Evolutionary conservation across 2,888 invertebrate genomes (phyloP).

Genomic region (Cryptus viduatorius): DNA sequence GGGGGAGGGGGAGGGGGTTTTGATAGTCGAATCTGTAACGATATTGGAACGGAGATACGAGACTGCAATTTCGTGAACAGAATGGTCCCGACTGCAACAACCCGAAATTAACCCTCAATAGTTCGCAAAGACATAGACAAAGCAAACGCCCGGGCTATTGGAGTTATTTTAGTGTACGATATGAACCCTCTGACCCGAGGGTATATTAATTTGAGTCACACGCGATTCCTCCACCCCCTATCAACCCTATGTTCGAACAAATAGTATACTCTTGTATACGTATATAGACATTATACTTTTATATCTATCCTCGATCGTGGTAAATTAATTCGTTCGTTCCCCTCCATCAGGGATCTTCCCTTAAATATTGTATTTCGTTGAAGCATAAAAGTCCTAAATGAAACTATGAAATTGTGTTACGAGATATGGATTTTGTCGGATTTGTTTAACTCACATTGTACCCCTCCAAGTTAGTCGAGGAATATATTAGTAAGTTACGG

Average conservation of each 20-base stretch:
- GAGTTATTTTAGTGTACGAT: not conserved
- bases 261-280: not conserved
- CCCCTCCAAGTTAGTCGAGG: not conserved
- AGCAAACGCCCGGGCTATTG: not conserved
- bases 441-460: not conserved
- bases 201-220: conserved; percentile 39
- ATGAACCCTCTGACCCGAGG: not conserved
- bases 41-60: conserved; percentile 37
- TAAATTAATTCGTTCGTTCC: conserved; percentile 31
- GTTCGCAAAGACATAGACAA: conserved; percentile 22
- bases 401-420: not conserved
- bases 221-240: not conserved
- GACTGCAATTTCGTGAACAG: conserved; percentile 37
- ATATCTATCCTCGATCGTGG: conserved; percentile 21
- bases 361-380: not conserved
- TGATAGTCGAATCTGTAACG: conserved; percentile 23
- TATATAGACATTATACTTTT: conserved; percentile 26
- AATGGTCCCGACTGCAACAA: conserved; percentile 25
- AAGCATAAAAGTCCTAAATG: not conserved
- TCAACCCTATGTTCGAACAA: conserved; percentile 6
- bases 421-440: not conserved
- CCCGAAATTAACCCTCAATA: conserved; percentile 22
- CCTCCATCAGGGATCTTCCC: not conserved
- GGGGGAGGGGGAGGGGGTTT: not conserved
- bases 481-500: not conserved